Conservation (phyloP, 2,888 invertebrate species). For the Formica aserva region DNA sequence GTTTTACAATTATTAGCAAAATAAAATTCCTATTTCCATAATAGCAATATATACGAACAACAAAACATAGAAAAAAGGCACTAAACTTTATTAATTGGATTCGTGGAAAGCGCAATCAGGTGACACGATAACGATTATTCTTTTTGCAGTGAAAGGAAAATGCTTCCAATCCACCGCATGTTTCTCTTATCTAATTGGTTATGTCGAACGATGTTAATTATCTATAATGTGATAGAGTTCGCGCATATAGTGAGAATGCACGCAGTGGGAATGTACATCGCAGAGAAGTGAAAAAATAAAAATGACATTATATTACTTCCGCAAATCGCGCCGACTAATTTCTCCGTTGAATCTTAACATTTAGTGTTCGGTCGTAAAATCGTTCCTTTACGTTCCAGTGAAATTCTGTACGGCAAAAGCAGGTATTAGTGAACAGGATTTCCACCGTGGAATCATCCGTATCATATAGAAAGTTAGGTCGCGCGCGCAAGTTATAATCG, state of each 20-base stretch:
- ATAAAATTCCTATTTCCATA: not conserved
- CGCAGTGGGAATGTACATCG: not conserved
- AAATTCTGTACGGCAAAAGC: slow-evolving; percentile 16
- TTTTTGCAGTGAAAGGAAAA: slow-evolving; percentile 45
- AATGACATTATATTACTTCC: not conserved
- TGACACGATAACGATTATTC: slow-evolving; percentile 45
- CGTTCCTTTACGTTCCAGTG: slow-evolving; percentile 21
- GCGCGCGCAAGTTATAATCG: slow-evolving; percentile 41
- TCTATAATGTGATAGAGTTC: slow-evolving; percentile 6
- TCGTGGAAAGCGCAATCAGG: slow-evolving; percentile 20
- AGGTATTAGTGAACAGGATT: not conserved
- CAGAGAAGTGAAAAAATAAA: slow-evolving; percentile 1
- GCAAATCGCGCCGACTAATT: slow-evolving; percentile 33
- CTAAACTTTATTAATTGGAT: slow-evolving; percentile 15
- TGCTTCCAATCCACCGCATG: slow-evolving; percentile 14
- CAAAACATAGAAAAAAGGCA: not conserved
- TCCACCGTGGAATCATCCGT: slow-evolving; percentile 36
- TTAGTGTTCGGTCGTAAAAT: slow-evolving; percentile 9
- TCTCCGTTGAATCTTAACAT: not conserved
- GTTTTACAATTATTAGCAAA: not conserved
- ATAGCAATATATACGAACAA: not conserved
- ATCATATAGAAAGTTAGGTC: slow-evolving; percentile 46
- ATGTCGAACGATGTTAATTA: slow-evolving; percentile 15
- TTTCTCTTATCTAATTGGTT: slow-evolving; percentile 43
- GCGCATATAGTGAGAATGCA: not conserved